phyloP scores from a whole-genome alignment of 1,140 invertebrate species.

The Aporrectodea caliginosa region DNA sequence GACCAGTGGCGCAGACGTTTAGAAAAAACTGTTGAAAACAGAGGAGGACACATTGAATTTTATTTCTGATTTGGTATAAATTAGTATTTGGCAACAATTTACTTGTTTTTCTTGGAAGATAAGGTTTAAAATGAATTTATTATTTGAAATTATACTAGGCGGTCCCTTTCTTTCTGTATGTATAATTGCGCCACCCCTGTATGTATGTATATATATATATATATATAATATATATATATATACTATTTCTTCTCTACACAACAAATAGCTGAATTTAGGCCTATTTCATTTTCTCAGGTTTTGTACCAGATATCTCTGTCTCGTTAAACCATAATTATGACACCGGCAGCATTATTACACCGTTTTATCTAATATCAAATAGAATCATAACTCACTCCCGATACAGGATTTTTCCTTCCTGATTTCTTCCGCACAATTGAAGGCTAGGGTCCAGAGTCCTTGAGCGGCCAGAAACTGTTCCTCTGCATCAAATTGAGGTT shows the following conservation, averaged over 20 bases:
- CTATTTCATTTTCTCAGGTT: background rate
- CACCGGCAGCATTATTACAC: background rate
- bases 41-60: too few species aligned
- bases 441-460: conserved; percentile 28
- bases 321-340: background rate
- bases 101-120: too few species aligned
- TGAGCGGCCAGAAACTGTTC: conserved; percentile 13
- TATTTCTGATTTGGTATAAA: too few species aligned
- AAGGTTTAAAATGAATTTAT: too few species aligned
- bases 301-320: background rate
- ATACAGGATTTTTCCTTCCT: background rate
- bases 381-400: background rate
- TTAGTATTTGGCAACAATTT: too few species aligned
- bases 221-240: too few species aligned
- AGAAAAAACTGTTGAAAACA: too few species aligned
- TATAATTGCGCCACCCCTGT: too few species aligned
- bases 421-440: conserved; percentile 17
- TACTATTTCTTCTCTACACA: background rate
- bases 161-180: too few species aligned
- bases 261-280: background rate
- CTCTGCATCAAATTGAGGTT: background rate
- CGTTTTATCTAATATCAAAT: background rate
- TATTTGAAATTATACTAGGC: too few species aligned
- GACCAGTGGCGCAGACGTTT: too few species aligned
- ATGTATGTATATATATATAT: too few species aligned